Evolutionary conservation across 2,113 vertebrate species (phyloP).

Genomic region (Odocoileus hemionus): DNA sequence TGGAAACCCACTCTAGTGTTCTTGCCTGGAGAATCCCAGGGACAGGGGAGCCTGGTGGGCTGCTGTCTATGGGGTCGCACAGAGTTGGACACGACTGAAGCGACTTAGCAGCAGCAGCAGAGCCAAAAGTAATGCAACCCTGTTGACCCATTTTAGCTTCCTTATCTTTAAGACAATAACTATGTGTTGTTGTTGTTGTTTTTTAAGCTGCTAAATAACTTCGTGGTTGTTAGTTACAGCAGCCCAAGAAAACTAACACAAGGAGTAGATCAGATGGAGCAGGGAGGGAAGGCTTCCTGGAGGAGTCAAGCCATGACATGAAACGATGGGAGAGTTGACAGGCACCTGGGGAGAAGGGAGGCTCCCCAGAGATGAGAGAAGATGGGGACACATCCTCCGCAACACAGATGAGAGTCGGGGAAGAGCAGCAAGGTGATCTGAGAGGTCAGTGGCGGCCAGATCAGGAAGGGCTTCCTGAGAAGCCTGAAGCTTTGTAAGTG

Average conservation of each 20-base stretch:
- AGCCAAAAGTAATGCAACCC: not conserved
- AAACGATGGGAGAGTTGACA: not conserved
- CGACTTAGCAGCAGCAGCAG: too few relatives aligned
- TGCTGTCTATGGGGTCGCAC: too few relatives aligned
- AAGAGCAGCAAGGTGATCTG: not conserved
- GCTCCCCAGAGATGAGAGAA: not conserved
- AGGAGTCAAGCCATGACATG: not conserved
- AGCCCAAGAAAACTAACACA: not conserved
- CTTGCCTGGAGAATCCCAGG: too few relatives aligned
- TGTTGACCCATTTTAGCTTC: not conserved
- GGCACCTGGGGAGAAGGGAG: too few relatives aligned
- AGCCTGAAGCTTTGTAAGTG: not conserved
- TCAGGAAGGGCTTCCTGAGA: not conserved
- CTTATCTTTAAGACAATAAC: not conserved
- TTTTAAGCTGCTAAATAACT: not conserved
- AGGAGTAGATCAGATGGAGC: not conserved
- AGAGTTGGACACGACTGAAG: too few relatives aligned
- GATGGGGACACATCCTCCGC: not conserved
- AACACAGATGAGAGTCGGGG: accelerated
- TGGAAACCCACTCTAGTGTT: too few relatives aligned
- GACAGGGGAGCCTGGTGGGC: too few relatives aligned
- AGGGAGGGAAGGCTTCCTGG: not conserved
- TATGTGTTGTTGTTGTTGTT: not conserved
- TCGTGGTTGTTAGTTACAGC: not conserved
- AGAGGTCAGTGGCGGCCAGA: not conserved